Conservation (phyloP, 2,113 vertebrate species). For the Mionectes macconnelli region DNA sequence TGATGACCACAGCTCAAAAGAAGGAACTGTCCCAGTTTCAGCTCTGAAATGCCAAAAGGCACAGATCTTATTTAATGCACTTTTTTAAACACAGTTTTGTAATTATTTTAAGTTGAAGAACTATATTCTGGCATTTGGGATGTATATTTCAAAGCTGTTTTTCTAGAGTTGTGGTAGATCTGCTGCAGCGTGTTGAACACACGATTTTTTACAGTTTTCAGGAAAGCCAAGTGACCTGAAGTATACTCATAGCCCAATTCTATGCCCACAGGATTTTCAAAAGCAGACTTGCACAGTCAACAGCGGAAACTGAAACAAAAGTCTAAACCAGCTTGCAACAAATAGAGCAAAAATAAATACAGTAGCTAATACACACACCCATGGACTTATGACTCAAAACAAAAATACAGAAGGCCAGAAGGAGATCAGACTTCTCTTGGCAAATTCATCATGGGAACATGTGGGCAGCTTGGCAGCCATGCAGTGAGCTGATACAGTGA, state of each 20-base stretch:
- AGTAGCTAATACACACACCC: slow-evolving; percentile 44
- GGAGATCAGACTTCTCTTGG: slow-evolving; percentile 23
- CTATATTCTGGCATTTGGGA: background rate
- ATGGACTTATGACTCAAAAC: slow-evolving; percentile 10
- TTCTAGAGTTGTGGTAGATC: background rate
- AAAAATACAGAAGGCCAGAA: slow-evolving; percentile 22
- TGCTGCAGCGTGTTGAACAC: background rate
- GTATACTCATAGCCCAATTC: background rate
- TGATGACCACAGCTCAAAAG: background rate
- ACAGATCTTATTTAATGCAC: background rate
- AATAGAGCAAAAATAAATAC: background rate
- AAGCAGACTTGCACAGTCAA: background rate
- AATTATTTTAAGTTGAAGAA: background rate
- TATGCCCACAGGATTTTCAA: background rate
- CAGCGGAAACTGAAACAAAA: background rate
- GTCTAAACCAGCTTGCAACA: background rate
- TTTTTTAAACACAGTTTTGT: background rate
- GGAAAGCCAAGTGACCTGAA: background rate
- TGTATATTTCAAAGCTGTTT: background rate
- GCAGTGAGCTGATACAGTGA: background rate
- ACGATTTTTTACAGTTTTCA: background rate
- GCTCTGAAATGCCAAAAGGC: background rate
- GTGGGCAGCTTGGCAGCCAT: slow-evolving; percentile 41
- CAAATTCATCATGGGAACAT: slow-evolving; percentile 29
- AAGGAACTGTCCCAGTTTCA: background rate